A percentile compares a stretch with the other conserved stretches of the same genome.
Conservation (phyloP, 2,113 vertebrate genomes). For the Rhizomys pruinosus region DNA sequence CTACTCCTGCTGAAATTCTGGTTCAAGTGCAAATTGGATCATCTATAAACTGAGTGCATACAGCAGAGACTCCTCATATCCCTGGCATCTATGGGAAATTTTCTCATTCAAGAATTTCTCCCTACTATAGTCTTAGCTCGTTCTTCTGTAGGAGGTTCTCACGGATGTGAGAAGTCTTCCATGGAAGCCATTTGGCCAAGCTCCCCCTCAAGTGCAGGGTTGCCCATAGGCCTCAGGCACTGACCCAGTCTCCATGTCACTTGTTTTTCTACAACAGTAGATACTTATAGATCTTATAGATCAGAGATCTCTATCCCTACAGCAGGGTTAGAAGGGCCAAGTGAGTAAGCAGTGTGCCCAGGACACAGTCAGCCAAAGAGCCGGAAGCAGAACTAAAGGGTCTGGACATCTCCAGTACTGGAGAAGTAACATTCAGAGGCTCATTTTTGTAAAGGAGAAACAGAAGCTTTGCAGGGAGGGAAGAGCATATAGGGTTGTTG, state of each 20-base stretch:
- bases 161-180: neutral
- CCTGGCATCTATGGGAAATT: no score
- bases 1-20: neutral
- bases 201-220: neutral
- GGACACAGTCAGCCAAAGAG: neutral
- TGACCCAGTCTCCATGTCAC: neutral
- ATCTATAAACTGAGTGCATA: neutral
- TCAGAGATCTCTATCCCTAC: neutral
- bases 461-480: neutral
- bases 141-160: no score
- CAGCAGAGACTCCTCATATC: neutral
- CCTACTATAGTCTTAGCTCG: neutral
- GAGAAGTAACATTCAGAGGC: neutral
- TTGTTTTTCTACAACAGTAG: neutral
- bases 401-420: fast-evolving
- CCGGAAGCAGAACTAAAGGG: neutral
- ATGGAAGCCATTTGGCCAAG: neutral
- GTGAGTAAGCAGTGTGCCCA: neutral
- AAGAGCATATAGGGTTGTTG: neutral
- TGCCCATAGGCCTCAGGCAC: neutral
- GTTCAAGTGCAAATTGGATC: neutral
- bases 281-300: neutral
- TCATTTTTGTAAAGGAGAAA: neutral
- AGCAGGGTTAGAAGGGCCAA: neutral
- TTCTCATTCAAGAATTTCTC: neutral